Conservation (phyloP, 2,113 vertebrate genomes). For the Protomyctophum bolini region DNA sequence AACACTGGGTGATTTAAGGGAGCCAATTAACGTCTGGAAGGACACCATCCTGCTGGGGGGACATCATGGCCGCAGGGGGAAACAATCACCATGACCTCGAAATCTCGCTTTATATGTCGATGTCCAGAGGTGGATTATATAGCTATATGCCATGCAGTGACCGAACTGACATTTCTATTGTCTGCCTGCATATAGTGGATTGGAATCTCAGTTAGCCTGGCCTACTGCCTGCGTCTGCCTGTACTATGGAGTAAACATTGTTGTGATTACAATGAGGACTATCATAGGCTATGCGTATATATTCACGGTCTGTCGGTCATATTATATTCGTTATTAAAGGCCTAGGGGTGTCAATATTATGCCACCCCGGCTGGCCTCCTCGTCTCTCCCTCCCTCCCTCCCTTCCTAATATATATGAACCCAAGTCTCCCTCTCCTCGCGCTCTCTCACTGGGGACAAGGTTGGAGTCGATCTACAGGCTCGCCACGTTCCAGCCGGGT, state of each 20-base stretch:
- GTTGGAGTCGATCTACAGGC: constrained; percentile 75
- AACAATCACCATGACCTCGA: constrained; percentile 70
- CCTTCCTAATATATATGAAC: constrained; percentile 32
- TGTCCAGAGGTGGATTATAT: constrained; percentile 54
- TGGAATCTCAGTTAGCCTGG: constrained; percentile 11
- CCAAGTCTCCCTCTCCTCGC: constrained; percentile 37
- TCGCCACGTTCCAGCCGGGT: constrained; percentile 74
- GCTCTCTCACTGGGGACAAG: constrained; percentile 62
- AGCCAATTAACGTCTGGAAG: constrained; percentile 68
- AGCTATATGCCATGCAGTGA: constrained; percentile 28
- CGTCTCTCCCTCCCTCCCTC: constrained; percentile 12
- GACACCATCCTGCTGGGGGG: constrained; percentile 60
- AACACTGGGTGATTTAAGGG: constrained; percentile 55
- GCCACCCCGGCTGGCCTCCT: constrained; percentile 36
- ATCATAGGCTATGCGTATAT: constrained; percentile 16
- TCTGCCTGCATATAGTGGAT: constrained; percentile 47
- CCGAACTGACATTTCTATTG: constrained; percentile 59
- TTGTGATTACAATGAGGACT: constrained; percentile 32
- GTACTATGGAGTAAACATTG: background rate
- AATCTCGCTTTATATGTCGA: constrained; percentile 46
- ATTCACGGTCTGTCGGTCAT: constrained; percentile 56
- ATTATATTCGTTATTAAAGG: background rate
- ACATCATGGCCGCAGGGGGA: constrained; percentile 48
- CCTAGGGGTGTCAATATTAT: constrained; percentile 40
- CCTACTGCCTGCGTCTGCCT: constrained; percentile 22